These are phyloP conservation scores for Vanacampus margaritifer DNA, from an alignment of 2,113 vertebrate genomes.

Conservation along the genomic window DNA sequence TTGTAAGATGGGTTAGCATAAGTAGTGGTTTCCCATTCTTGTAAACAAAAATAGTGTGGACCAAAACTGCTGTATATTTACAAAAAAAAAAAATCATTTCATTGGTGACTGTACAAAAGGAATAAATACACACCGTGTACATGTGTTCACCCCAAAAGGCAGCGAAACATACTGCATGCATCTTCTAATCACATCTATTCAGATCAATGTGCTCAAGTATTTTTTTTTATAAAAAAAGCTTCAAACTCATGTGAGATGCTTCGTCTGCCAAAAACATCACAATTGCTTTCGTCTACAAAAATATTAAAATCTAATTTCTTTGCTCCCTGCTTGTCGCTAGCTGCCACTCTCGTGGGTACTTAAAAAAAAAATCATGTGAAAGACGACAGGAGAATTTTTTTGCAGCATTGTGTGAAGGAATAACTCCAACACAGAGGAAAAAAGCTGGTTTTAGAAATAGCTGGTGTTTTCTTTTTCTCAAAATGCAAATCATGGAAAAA, in stretches of 20 bases:
- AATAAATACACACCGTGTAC: conserved; percentile 59
- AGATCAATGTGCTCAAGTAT: conserved; percentile 33
- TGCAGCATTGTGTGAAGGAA: conserved; percentile 36
- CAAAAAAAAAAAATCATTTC: conserved; percentile 39
- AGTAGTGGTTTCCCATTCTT: conserved; percentile 52
- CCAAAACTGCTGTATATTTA: conserved; percentile 53
- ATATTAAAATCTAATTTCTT: conserved; percentile 45
- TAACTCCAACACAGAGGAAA: conserved; percentile 26
- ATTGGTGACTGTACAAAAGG: conserved; percentile 58
- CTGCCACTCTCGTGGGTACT: conserved; percentile 15
- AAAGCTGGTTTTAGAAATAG: conserved; percentile 48
- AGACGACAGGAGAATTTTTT: conserved; percentile 15
- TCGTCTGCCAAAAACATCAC: conserved; percentile 32
- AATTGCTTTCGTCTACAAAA: conserved; percentile 36
- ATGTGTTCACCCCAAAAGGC: conserved; percentile 30
- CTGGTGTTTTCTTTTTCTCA: conserved; percentile 54
- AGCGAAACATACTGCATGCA: conserved; percentile 55
- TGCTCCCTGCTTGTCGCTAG: conserved; percentile 33
- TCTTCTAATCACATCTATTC: conserved; percentile 24
- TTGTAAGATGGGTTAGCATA: conserved; percentile 8
- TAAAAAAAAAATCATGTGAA: conserved; percentile 32
- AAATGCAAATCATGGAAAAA: conserved; percentile 33
- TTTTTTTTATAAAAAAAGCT: conserved; percentile 43
- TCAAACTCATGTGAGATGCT: conserved; percentile 36
- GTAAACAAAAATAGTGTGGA: conserved; percentile 28